Conservation (phyloP, 2,797 vertebrate species). For the Zenarchopterus dispar region DNA sequence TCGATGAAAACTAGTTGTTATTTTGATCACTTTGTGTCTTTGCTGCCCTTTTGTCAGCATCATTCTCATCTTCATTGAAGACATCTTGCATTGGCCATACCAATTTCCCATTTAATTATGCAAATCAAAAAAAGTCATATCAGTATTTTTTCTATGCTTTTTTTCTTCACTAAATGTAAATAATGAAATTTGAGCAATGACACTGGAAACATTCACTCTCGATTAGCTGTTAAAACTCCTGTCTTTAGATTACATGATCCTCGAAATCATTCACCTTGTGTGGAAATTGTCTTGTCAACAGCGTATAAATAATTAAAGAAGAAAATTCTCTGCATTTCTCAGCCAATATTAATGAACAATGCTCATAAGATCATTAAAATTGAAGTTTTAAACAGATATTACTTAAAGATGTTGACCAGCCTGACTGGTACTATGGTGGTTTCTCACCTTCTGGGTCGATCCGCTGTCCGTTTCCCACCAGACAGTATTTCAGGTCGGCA, state of each 20-base stretch:
- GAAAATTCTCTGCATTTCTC: too few relatives aligned
- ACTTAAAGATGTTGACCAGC: too few relatives aligned
- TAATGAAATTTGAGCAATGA: not conserved
- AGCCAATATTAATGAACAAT: too few relatives aligned
- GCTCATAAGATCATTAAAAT: too few relatives aligned
- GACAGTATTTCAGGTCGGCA: conserved; percentile 93
- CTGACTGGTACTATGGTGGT: too few relatives aligned
- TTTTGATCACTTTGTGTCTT: conserved; percentile 3
- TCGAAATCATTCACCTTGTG: too few relatives aligned
- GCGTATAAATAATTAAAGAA: too few relatives aligned
- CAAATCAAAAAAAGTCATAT: not conserved
- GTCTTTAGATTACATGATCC: not conserved
- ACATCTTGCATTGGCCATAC: too few relatives aligned
- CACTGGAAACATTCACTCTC: too few relatives aligned
- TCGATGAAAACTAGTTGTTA: not conserved
- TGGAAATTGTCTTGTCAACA: too few relatives aligned
- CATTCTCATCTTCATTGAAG: not conserved
- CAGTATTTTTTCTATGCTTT: not conserved
- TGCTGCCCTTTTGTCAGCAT: not conserved
- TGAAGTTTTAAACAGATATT: too few relatives aligned
- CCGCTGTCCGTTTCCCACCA: conserved; percentile 89
- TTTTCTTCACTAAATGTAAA: not conserved
- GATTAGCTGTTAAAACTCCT: too few relatives aligned
- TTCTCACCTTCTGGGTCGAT: conserved; percentile 86
- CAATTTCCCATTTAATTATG: not conserved